Conservation (phyloP, 2,888 invertebrate genomes). For the Aplocera efformata region DNA sequence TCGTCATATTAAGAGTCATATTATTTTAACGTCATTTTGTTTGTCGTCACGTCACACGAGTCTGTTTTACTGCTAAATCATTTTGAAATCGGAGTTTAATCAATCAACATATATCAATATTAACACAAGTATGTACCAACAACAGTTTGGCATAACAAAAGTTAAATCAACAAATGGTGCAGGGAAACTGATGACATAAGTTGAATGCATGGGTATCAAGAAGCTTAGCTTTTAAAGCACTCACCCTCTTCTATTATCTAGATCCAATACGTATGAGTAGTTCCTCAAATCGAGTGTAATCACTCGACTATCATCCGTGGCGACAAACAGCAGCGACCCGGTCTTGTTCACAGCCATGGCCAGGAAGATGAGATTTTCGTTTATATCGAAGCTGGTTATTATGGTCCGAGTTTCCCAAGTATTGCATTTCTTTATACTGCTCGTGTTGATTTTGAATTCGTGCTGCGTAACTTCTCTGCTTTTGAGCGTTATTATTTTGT, state of each 20-base stretch:
- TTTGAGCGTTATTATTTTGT: conserved; percentile 64
- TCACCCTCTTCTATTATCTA: conserved; percentile 72
- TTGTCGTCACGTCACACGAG: no score
- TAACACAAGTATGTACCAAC: no score
- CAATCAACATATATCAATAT: no score
- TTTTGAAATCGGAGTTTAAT: no score
- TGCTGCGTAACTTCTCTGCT: conserved; percentile 58
- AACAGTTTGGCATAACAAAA: no score
- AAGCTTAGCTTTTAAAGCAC: conserved; percentile 27
- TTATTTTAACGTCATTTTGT: no score
- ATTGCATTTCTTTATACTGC: conserved; percentile 40
- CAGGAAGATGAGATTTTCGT: conserved; percentile 53
- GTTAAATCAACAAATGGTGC: no score
- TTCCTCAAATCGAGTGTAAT: conserved; percentile 65
- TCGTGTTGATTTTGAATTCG: conserved; percentile 43
- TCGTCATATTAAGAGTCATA: no score
- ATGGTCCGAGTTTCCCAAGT: conserved; percentile 45
- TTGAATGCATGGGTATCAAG: no score
- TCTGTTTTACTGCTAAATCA: no score
- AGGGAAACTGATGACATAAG: no score
- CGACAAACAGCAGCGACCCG: conserved; percentile 62
- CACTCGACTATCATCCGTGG: conserved; percentile 66
- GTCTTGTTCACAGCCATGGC: conserved; percentile 63
- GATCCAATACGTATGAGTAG: conserved; percentile 53
- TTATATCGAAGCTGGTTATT: conserved; percentile 50